phyloP scores from a whole-genome alignment of 2,113 vertebrate genomes.

The Opisthocomus hoazin region DNA sequence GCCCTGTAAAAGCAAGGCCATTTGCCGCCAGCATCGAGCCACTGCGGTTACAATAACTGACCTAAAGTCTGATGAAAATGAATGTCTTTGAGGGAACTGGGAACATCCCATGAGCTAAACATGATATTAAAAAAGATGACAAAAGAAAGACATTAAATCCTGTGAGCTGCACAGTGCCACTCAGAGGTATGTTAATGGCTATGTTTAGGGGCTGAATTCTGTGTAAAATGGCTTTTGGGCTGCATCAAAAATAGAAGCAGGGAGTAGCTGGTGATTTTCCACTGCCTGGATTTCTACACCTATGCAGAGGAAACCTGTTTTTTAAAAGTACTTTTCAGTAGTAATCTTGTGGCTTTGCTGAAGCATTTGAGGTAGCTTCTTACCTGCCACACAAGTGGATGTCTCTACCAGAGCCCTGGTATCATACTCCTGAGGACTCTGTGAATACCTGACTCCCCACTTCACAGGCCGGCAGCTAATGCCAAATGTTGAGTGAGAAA shows the following conservation, averaged over 20 bases:
- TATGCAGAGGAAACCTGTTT: background rate
- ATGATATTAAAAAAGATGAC: no score
- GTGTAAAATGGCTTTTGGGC: background rate
- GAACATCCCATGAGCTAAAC: rapidly evolving
- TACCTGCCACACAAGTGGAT: background rate
- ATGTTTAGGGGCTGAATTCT: background rate
- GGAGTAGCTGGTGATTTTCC: background rate
- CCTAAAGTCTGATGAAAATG: background rate
- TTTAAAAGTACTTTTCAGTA: background rate
- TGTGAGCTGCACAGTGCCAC: background rate
- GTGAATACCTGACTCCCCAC: background rate
- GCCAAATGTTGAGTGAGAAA: background rate
- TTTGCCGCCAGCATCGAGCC: rapidly evolving
- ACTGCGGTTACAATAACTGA: rapidly evolving
- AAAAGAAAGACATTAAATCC: no score
- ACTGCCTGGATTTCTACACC: background rate
- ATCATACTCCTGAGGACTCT: background rate
- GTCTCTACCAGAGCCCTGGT: background rate
- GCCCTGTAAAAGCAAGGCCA: background rate
- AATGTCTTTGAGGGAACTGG: background rate
- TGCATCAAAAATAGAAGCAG: background rate
- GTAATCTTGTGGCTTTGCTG: background rate
- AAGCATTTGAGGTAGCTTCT: background rate
- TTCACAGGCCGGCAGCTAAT: background rate
- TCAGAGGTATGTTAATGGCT: background rate